phyloP scores from a whole-genome alignment of 2,888 invertebrate species.

The Digitonthophagus gazella region DNA sequence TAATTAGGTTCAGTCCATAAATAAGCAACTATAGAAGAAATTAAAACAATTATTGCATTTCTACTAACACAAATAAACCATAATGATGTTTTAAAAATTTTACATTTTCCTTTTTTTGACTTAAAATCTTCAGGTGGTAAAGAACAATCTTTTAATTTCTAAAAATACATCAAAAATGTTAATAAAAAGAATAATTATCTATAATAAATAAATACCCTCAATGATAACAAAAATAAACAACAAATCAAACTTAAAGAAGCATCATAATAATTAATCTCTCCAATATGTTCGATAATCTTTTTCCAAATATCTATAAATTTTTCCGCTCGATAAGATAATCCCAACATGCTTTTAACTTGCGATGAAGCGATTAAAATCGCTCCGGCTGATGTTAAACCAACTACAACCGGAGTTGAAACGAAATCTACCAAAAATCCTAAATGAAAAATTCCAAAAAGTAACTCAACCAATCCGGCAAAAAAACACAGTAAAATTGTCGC shows the following conservation, averaged over 20 bases:
- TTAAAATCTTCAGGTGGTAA: conserved; percentile 40
- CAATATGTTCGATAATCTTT: conserved; percentile 56
- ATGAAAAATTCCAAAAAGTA: conserved; percentile 62
- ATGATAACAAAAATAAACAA: conserved; percentile 58
- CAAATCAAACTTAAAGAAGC: conserved; percentile 62
- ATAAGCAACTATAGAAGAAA: conserved; percentile 60
- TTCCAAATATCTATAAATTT: conserved; percentile 62
- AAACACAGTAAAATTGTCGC: conserved; percentile 67
- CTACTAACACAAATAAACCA: conserved; percentile 67
- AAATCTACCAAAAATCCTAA: conserved; percentile 73
- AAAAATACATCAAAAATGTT: conserved; percentile 32
- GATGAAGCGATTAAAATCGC: conserved; percentile 73
- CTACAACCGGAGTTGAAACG: conserved; percentile 71
- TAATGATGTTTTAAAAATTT: conserved; percentile 52
- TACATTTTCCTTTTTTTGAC: conserved; percentile 44
- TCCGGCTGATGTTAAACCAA: conserved; percentile 75
- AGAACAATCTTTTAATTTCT: conserved; percentile 61
- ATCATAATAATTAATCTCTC: conserved; percentile 59
- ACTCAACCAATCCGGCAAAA: conserved; percentile 63
- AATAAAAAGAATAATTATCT: neutral
- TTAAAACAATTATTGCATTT: conserved; percentile 68
- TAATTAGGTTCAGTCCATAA: conserved; percentile 52
- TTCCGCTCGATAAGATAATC: conserved; percentile 61
- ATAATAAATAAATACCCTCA: conserved; percentile 56
- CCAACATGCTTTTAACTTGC: conserved; percentile 69